Conservation (phyloP, 2,888 invertebrate species). For the Galerucella nymphaeae region DNA sequence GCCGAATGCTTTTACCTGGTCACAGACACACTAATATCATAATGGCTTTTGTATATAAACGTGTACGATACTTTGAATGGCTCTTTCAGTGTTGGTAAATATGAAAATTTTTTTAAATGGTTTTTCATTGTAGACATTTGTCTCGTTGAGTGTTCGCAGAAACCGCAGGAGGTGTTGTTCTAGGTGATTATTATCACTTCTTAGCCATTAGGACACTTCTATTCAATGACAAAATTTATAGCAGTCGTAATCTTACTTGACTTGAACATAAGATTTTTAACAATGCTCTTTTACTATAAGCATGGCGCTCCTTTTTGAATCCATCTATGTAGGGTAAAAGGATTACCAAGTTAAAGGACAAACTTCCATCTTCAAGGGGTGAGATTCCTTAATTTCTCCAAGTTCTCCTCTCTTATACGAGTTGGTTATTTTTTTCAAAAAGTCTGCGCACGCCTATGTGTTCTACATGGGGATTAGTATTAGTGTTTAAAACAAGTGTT, state of each 20-base stretch:
- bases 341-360: constrained; percentile 24
- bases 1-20: constrained; percentile 36
- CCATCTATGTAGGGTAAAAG: background rate
- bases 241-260: background rate
- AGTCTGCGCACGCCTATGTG: too few species aligned
- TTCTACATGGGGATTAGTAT: constrained; percentile 29
- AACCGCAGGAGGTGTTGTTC: background rate
- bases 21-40: constrained; percentile 19
- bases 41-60: constrained; percentile 1
- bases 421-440: too few species aligned
- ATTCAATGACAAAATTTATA: background rate
- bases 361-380: too few species aligned
- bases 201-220: background rate
- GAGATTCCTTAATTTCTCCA: too few species aligned
- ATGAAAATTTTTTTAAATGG: background rate
- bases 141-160: constrained; percentile 1
- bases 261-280: background rate
- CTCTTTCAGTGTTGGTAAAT: background rate
- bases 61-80: background rate
- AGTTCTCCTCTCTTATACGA: too few species aligned
- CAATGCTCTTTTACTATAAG: background rate
- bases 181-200: background rate
- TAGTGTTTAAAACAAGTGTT: constrained; percentile 35
- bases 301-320: background rate
- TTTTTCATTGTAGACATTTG: constrained; percentile 2